phyloP scores from a whole-genome alignment of 92 coral and sea anemone species.

The Metridium senile region DNA sequence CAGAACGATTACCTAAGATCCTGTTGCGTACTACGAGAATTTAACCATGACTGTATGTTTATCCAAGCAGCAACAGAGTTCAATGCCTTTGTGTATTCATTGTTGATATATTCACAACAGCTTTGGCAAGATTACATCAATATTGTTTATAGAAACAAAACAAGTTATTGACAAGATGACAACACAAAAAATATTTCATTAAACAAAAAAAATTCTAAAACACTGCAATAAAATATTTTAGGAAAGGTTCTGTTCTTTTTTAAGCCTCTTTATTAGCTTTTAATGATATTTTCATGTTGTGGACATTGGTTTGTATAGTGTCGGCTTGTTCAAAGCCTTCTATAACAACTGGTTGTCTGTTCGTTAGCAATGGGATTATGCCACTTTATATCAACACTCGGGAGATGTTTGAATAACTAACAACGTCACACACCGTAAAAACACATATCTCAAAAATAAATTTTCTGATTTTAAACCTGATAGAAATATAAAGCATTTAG shows the following conservation, averaged over 20 bases:
- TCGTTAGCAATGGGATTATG: conserved; percentile 5
- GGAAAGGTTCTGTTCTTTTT: too few relatives aligned
- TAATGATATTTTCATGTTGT: too few relatives aligned
- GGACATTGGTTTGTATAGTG: background rate
- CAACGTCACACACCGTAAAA: background rate
- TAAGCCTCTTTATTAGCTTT: too few relatives aligned
- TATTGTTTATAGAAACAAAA: conserved; percentile 25
- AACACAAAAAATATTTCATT: conserved; percentile 9
- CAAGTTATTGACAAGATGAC: conserved; percentile 1
- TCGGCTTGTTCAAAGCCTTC: conserved; percentile 22
- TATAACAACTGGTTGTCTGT: background rate
- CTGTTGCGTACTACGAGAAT: background rate
- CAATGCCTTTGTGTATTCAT: background rate
- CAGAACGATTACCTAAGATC: background rate
- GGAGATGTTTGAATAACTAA: background rate
- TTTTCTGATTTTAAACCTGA: too few relatives aligned
- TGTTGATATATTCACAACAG: background rate
- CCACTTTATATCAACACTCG: background rate
- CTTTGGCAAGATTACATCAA: conserved; percentile 10
- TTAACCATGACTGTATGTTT: background rate
- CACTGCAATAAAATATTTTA: too few relatives aligned
- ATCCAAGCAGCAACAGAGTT: background rate
- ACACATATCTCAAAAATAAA: too few relatives aligned
- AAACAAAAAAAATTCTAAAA: background rate
- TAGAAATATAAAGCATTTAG: too few relatives aligned